Percentiles rank a stretch among this genome's conserved stretches.
These are phyloP conservation scores for Salminus brasiliensis DNA, from an alignment of 2,113 vertebrate genomes.

Conservation along the genomic window DNA sequence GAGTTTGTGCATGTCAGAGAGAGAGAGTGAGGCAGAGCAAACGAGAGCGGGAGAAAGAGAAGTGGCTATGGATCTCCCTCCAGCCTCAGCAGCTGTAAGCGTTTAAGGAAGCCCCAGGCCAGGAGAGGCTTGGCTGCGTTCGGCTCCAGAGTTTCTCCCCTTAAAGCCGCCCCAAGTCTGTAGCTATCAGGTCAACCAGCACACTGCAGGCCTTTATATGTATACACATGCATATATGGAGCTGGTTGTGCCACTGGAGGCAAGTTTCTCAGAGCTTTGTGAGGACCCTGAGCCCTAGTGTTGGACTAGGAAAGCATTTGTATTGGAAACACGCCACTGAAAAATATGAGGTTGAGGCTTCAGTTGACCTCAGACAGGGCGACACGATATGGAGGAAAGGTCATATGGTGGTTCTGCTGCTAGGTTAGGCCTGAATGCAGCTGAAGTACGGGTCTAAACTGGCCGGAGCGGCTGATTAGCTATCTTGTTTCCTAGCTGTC, in stretches of 20 bases:
- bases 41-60: neutral
- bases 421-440: too few relatives aligned
- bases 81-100: conserved; percentile 41
- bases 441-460: too few relatives aligned
- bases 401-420: neutral
- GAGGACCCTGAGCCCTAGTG: neutral
- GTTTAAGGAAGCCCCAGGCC: conserved; percentile 37
- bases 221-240: neutral
- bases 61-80: conserved; percentile 30
- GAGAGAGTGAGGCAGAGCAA: conserved; percentile 64
- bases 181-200: conserved; percentile 5
- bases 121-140: neutral
- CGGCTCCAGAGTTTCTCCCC: conserved; percentile 18
- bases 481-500: too few relatives aligned
- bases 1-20: conserved; percentile 60
- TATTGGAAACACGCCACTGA: neutral
- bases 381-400: neutral
- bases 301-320: conserved; percentile 15
- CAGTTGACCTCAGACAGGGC: neutral
- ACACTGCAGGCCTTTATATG: neutral
- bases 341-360: neutral
- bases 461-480: too few relatives aligned
- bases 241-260: neutral
- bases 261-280: neutral
- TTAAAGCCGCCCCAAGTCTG: neutral